A percentile compares a stretch with the other conserved stretches of the same genome.
Evolutionary conservation across 1,140 invertebrate genomes (phyloP).

Genomic region (Stegodyphus dumicola): DNA sequence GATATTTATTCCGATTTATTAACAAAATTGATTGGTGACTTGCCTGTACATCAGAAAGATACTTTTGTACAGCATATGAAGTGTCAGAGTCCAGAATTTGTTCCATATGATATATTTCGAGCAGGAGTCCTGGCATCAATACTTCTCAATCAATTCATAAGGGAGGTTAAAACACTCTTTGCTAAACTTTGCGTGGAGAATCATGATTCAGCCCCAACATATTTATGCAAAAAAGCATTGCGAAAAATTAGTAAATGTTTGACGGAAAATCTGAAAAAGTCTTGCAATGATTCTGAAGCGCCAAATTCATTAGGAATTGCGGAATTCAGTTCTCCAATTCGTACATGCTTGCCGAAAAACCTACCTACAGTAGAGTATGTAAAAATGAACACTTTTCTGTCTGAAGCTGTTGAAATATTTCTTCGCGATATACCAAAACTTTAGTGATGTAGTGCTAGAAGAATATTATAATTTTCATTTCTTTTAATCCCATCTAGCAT

Average conservation of each 20-base stretch:
- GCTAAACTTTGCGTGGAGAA: slow-evolving; percentile 34
- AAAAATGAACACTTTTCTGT: slow-evolving; percentile 41
- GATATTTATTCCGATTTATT: slow-evolving; percentile 60
- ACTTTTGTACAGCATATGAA: slow-evolving; percentile 50
- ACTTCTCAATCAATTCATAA: slow-evolving; percentile 46
- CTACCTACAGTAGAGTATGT: slow-evolving; percentile 27
- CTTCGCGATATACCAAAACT: slow-evolving; percentile 50
- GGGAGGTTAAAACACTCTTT: slow-evolving; percentile 23
- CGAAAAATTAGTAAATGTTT: slow-evolving; percentile 46
- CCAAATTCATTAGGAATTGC: slow-evolving; percentile 24
- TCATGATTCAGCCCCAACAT: slow-evolving; percentile 29
- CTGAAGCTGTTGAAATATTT: slow-evolving; percentile 49
- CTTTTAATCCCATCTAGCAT: too few species aligned
- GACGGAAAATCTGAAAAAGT: slow-evolving; percentile 7
- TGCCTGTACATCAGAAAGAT: slow-evolving; percentile 31
- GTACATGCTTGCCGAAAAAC: slow-evolving; percentile 14
- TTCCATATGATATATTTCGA: slow-evolving; percentile 49
- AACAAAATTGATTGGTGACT: slow-evolving; percentile 42
- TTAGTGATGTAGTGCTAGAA: not conserved
- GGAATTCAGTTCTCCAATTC: slow-evolving; percentile 15
- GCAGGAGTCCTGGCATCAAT: slow-evolving; percentile 43
- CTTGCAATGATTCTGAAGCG: not conserved
- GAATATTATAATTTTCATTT: too few species aligned
- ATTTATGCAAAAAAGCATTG: slow-evolving; percentile 46
- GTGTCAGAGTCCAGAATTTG: slow-evolving; percentile 54